Evolutionary conservation across 2,888 invertebrate species (phyloP), one percentile per base, ranked within the genome.

Genomic region (Apocheima hispidaria): DNA sequence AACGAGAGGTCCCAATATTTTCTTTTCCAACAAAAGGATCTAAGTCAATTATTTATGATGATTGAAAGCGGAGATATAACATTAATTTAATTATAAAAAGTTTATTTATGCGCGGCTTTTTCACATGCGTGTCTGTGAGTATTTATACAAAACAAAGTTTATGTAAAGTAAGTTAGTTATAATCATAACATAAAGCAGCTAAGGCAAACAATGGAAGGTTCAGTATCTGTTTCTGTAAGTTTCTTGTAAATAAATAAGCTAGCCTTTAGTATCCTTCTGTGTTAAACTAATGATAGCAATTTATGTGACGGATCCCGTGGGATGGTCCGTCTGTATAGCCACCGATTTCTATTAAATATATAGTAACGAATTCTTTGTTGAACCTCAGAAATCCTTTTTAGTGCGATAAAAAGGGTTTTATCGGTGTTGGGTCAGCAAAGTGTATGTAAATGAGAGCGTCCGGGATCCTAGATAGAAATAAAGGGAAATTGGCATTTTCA

Each of bases 351-450:
- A 82, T 80, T 81, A 81, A 81, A 82, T 81, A 81, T 80, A 82
- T 80, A 78, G 78, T 75, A 79, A 77, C 73, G 75, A 79, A 81
- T 79, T 79, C 81, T 82, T 81, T 80, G 80, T 83, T 71, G 81
- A 82, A 83, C 82, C 83, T 81, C 78, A 81, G 80, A 86, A 87
- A 87, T 84, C 86, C 81, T 82, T 87, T 86, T 84, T 82, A 82
- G 78, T 79, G 74, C 82, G 78, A 86, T 88, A 86, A 90, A 88
- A 90, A 85, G 83, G 87, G 86, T 82, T 89, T 88, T 89, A 88
- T 88, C 83, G 86, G 72, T 81, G 85, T 84, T 83, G 87, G 90
- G 89, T 89, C 89, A 88, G 90, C 87, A 87, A 88, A 89, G 85
- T 88, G 86, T 90, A 90, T 90, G 89, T 83, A 90, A 90, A 91